Evolutionary conservation across 1,140 invertebrate species (phyloP), one percentile per base, ranked within the genome.

Genomic region (Procambarus virginalis): DNA sequence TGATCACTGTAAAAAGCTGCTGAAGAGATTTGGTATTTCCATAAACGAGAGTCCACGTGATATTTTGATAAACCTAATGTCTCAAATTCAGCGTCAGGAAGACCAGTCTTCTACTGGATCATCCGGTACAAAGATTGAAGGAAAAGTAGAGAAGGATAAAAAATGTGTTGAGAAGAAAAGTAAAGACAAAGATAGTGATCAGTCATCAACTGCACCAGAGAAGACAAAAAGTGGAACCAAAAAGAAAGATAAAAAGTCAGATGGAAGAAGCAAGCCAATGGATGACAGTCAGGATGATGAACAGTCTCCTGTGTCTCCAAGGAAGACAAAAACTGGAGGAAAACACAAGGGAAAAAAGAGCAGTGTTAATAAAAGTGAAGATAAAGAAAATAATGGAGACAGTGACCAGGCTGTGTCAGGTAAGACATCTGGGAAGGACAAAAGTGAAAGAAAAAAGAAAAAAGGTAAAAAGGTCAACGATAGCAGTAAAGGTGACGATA

Each of bases 21-120:
- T 89, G 17, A 79, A 14, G 45, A 34, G 55, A 5, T 73, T 46
- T 51, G 87, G 76, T 48, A 45, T 89, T 6, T 78, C 87, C 34
- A 14, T 84, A 2, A 89, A 89, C 45, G 87, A 89, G 60, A 78
- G 51, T 46, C 58, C 58, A 49, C 80, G 87, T 60, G 87, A 89
- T 68, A 84, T 89, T 84, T 49, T 89, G 14, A 22, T 84, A 12
- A 77, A 8, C 8, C 46, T 89, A 17, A 64, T 64, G 60, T 64
- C 60, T 4, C 17, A 17, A 64, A 17, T 20, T 64, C 10, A 64
- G 17, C 4, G 17, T 64, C 14, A 64, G 4, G 20, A 17, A 14
- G 14, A 64, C 12, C 55, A 58, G 55, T 64, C 60, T 64, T 64
- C 60, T 17, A 55, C 51, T 55, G 10, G 12, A 64, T 20, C 60